Evolutionary conservation across 2,888 invertebrate species (phyloP), one percentile per base, ranked within the genome.

Genomic region (Erpobdella octoculata): DNA sequence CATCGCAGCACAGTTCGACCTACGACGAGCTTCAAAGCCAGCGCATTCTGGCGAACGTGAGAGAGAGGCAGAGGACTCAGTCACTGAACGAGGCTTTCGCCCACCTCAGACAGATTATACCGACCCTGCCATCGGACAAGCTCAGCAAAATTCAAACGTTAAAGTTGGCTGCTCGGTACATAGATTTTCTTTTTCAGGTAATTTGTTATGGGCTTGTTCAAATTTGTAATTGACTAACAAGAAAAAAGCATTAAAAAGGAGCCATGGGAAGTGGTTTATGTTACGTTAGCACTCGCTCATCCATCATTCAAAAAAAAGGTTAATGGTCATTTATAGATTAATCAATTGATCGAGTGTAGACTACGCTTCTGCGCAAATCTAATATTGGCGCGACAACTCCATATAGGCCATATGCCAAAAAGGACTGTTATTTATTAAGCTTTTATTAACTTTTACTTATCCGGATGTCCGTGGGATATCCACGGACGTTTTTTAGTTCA

Each of bases 111-210:
- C 91, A 93, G 83, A 95, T 94, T 82, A 96, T 99, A 80, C 98
- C 98, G 0, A 96, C 97, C 0, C 84, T 98, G 78, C 97, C 98
- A 31, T 95, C 95, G 80, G 98, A 98, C 83, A 98, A 98, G 83
- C 86, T 98, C 71, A 93, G 93, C 78, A 98, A 98, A 85, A 98
- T 99, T 74, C 97, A 98, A 85, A 99, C 97, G 0, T 85, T 98
- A 38, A 93, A 93, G 81, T 85, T 99, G 77, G 98, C 98, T 6
- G 89, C 94, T 53, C 88, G 94, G 81, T 88, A 94, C 84, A 96
- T 97, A 76, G 92, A 93, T 82, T 97, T 97, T 83, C 85, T 95
- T 73, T 92, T 59, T 41, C 73, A 73, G 73, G 73, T 73, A 12
- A n/a, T 53, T 53, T 21, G 18, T 4, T 53, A 28, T 1, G 9